Conservation (phyloP, 2,113 vertebrate species). For the Sylvilagus bachmani region DNA sequence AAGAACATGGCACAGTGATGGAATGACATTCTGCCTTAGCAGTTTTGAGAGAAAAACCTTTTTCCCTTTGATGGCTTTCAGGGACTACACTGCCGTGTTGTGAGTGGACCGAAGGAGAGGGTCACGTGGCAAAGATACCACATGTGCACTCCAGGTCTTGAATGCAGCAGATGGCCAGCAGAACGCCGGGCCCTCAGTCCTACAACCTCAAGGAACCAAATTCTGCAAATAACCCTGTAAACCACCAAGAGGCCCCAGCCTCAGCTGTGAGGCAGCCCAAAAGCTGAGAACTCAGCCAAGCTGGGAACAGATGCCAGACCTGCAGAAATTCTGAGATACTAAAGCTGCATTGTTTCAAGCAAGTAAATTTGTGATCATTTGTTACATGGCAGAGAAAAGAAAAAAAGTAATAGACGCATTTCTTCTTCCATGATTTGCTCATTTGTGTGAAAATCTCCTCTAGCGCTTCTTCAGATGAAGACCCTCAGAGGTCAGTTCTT, state of each 20-base stretch:
- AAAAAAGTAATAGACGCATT: neutral
- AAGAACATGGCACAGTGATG: neutral
- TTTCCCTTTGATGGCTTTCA: neutral
- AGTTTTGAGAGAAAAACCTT: neutral
- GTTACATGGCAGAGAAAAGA: neutral
- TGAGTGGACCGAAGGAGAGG: accelerated
- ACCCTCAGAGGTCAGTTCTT: too few species aligned
- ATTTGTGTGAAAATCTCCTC: neutral
- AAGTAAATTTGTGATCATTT: neutral
- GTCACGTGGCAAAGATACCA: neutral
- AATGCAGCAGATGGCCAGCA: neutral
- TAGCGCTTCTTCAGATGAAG: neutral
- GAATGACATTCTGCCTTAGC: neutral
- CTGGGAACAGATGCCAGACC: neutral
- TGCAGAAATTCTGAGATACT: neutral
- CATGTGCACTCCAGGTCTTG: neutral
- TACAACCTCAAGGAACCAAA: neutral
- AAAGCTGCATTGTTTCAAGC: neutral
- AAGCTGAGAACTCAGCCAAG: neutral
- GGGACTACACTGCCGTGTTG: neutral
- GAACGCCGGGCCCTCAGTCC: neutral
- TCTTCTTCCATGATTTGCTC: neutral
- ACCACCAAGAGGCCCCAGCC: neutral
- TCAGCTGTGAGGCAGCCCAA: neutral
- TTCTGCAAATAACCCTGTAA: neutral